phyloP scores from a whole-genome alignment of 1,140 invertebrate species.

The Drosophila kurseongensis region DNA sequence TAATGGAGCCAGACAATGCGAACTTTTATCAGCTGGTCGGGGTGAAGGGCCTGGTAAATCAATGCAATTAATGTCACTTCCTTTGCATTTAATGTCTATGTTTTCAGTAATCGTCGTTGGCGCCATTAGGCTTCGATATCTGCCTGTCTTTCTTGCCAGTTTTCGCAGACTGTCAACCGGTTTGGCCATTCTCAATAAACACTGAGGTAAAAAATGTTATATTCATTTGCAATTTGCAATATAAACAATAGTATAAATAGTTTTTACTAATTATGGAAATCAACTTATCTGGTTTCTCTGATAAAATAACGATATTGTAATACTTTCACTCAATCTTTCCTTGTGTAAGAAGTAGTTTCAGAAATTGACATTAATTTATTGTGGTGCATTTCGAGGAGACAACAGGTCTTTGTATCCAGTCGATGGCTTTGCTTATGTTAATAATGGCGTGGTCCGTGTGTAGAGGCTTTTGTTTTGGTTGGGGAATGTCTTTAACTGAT shows the following conservation, averaged over 20 bases:
- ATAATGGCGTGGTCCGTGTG: slow-evolving; percentile 21
- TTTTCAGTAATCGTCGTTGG: slow-evolving; percentile 73
- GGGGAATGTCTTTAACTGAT: slow-evolving; percentile 34
- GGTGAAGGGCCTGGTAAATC: slow-evolving; percentile 64
- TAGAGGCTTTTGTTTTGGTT: slow-evolving; percentile 31
- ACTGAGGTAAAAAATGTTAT: neutral
- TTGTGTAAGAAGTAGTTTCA: neutral
- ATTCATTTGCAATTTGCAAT: too few relatives aligned
- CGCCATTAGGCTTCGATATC: slow-evolving; percentile 50
- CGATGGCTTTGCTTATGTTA: slow-evolving; percentile 30
- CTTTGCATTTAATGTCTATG: slow-evolving; percentile 80
- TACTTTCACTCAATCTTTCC: neutral
- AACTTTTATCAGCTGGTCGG: slow-evolving; percentile 59
- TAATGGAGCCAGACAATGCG: slow-evolving; percentile 19
- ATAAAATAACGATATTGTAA: too few relatives aligned
- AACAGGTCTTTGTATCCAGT: slow-evolving; percentile 32
- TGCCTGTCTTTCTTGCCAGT: neutral
- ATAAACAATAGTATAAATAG: too few relatives aligned
- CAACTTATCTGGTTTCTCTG: too few relatives aligned
- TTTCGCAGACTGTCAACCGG: slow-evolving; percentile 25
- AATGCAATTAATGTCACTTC: slow-evolving; percentile 81
- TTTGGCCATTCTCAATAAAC: slow-evolving; percentile 7
- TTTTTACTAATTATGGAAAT: too few relatives aligned
- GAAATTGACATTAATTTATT: neutral
- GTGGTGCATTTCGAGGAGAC: slow-evolving; percentile 8